Evolutionary conservation across 2,113 vertebrate genomes (phyloP), one percentile per base, ranked within the genome.

Genomic region (Antigone vipio): DNA sequence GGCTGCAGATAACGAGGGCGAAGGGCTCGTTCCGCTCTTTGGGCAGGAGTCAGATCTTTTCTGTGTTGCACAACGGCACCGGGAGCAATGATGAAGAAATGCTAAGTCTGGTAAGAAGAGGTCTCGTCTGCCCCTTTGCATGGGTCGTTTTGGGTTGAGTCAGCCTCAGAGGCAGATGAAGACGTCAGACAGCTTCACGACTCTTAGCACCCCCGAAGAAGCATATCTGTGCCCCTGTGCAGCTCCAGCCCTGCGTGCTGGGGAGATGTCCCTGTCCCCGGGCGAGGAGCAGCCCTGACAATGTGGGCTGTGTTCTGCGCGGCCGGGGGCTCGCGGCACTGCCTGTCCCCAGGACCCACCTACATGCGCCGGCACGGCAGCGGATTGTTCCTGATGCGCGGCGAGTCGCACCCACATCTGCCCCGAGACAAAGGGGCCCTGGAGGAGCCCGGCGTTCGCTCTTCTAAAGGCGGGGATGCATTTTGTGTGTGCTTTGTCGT

Each of bases 341-440:
- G 83, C 92, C 78, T 49, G 85, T 88, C 58, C 89, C 77, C 68
- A 7, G 59, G 42, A 74, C 9, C 94, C 95, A 91, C 97, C 97
- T 96, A 96, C 97, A 73, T 55, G 2, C 44, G 0, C 92, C 83
- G 85, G 93, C 94, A 93, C 30, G 49, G 92, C 30, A 17, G 13
- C 19, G 45, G 76, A 67, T 60, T 74, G 93, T 91, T 88, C 84
- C 64, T 69, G 11, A 15, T 16, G 64, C 50, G 2, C 17, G 13
- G 89, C 30, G 26, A 73, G 75, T 52, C 3, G 34, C 88, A 68
- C 95, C 95, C 95, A 93, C 92, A 83, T 75, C 91, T 76, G 68
- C 86, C 75, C 18, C 1, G 9, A 53, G 68, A 93, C 85, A 95
- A 91, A 90, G 85, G 27, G 9, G 59, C 90, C 68, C 82, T 86